phyloP scores from a whole-genome alignment of 37 sponge, comb jelly and placozoan genomes.

The Diacarnus erythraeanus region DNA sequence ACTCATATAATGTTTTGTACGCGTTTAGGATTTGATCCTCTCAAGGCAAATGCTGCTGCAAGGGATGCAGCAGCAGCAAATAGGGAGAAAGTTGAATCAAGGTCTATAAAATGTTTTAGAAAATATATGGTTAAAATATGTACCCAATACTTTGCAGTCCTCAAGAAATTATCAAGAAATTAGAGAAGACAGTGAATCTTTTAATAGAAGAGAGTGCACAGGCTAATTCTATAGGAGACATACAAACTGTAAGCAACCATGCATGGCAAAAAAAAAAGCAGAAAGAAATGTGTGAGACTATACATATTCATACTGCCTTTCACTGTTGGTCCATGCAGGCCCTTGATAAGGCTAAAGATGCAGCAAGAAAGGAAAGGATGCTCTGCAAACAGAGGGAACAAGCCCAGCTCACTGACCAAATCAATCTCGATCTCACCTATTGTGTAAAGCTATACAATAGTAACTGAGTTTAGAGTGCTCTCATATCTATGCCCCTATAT shows the following conservation, averaged over 20 bases:
- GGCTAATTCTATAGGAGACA: constrained; percentile 64
- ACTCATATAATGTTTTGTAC: too few relatives aligned
- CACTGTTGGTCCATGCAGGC: constrained; percentile 48
- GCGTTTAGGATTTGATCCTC: constrained; percentile 65
- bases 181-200: constrained; percentile 85
- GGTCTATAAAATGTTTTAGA: neutral
- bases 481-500: too few relatives aligned
- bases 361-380: constrained; percentile 88
- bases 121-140: neutral
- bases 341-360: constrained; percentile 93
- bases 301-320: neutral
- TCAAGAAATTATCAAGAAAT: constrained; percentile 79
- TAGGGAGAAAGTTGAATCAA: constrained; percentile 24
- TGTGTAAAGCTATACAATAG: constrained; percentile 63
- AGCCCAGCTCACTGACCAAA: constrained; percentile 62
- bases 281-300: neutral
- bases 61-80: neutral
- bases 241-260: constrained; percentile 57
- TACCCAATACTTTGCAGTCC: constrained; percentile 45
- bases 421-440: constrained; percentile 93
- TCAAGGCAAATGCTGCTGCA: constrained; percentile 19
- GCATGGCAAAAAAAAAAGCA: neutral
- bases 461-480: too few relatives aligned
- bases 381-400: constrained; percentile 87
- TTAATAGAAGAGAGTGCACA: constrained; percentile 92